Conservation (phyloP, 2,888 invertebrate genomes). For the Psococerastis gibbosa region DNA sequence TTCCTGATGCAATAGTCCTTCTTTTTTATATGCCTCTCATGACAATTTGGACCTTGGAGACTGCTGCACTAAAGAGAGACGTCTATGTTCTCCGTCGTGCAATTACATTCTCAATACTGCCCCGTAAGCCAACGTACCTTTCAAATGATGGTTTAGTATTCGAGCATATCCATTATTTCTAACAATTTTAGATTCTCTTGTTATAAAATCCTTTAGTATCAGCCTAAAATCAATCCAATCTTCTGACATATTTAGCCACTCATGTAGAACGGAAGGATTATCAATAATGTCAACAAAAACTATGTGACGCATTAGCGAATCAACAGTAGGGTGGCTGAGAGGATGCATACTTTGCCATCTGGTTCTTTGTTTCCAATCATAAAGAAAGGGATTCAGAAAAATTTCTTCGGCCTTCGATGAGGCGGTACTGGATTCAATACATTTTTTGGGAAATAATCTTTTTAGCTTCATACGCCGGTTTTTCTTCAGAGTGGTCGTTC, state of each 20-base stretch:
- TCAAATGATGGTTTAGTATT: neutral
- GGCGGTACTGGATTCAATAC: too few species aligned
- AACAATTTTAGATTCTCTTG: neutral
- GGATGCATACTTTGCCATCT: neutral
- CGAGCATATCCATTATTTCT: constrained; percentile 6
- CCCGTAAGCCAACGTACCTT: too few species aligned
- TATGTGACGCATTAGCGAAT: neutral
- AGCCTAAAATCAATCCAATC: neutral
- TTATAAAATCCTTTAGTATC: neutral
- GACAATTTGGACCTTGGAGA: too few species aligned
- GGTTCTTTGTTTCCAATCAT: neutral
- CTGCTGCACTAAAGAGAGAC: too few species aligned
- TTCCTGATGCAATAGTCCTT: too few species aligned
- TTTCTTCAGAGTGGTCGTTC: too few species aligned
- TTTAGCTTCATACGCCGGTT: too few species aligned
- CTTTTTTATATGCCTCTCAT: too few species aligned
- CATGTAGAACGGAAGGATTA: neutral
- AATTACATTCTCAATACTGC: too few species aligned
- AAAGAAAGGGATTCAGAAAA: neutral
- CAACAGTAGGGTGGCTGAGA: neutral
- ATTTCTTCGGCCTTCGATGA: too few species aligned
- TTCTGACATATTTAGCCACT: neutral
- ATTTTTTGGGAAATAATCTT: too few species aligned
- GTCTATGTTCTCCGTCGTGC: too few species aligned
- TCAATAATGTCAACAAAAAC: neutral